Base-by-base conservation (phyloP, 2,888 invertebrate genomes). In the Rotaria magnacalcarata region DNA sequence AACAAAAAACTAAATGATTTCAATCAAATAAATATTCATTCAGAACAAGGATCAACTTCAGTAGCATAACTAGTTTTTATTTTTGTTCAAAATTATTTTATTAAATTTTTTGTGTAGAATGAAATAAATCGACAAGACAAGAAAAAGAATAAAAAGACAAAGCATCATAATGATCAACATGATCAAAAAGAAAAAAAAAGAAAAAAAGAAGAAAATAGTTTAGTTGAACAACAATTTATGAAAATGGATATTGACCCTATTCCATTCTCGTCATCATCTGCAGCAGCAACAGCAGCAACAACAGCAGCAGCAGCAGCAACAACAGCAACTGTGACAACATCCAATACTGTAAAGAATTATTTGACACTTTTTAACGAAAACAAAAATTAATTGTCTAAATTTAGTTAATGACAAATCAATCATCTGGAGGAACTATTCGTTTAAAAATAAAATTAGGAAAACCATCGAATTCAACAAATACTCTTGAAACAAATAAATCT, bases 361-460 rank as follows among this genome's bases (percentile, higher is more conserved):
- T 50, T 50, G 5, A 50, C 8, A 50, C 4, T 50, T 50, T 50
- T 50, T 11, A 11, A 50, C 50, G 34, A 50, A 8, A 14, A 50
- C 14, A 50, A 50, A 50, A 50, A 14, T 50, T 50, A 11, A 11
- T 50, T 8, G 8, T 50, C 14, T 50, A 50, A 50, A 50, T 75
- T 43, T 19, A 43, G 41, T 10, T 43, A 43, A 7, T 43, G 19
- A 19, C 43, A 19, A 19, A 5, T 75, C 75, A 41, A 43, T 8
- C 75, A 43, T 8, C 11, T 75, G 41, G 41, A 43, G 75, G 75
- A 4, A 8, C 75, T 5, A 41, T 75, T 21, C 75, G 75, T 75
- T 6, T 75, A 21, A 75, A 75, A 75, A 75, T 75, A 8, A 75
- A 75, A 75, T 43, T 75, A 43, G 75, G 75, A 6, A 75, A 75